Conservation (phyloP, 2,113 vertebrate genomes). For the Larimichthys crocea region DNA sequence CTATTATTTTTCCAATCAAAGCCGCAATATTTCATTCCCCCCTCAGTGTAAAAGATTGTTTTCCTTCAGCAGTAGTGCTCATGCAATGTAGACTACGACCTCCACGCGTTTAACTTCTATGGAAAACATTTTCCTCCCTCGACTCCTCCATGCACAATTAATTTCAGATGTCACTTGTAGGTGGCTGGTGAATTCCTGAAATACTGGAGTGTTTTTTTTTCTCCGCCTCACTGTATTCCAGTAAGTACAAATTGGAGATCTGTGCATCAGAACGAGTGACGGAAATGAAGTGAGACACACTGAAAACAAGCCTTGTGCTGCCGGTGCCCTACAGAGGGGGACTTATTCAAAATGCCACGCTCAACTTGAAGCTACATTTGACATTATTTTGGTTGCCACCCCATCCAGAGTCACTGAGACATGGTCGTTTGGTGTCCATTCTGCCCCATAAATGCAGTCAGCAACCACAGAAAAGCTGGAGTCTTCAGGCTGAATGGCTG, state of each 20-base stretch:
- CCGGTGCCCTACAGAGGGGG: conserved; percentile 39
- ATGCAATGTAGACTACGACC: conserved; percentile 31
- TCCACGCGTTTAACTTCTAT: conserved; percentile 47
- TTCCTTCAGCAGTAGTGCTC: conserved; percentile 56
- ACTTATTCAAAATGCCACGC: conserved; percentile 41
- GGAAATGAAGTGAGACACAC: conserved; percentile 67
- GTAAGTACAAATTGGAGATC: conserved; percentile 69
- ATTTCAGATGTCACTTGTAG: conserved; percentile 76
- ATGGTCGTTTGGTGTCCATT: background rate
- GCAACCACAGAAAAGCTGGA: background rate
- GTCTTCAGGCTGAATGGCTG: background rate
- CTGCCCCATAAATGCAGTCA: background rate
- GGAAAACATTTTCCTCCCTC: conserved; percentile 62
- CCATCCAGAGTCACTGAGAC: background rate
- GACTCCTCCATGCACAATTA: conserved; percentile 65
- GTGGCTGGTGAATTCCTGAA: conserved; percentile 66
- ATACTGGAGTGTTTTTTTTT: conserved; percentile 43
- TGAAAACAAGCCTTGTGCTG: conserved; percentile 60
- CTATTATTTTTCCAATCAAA: conserved; percentile 72
- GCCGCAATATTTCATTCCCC: conserved; percentile 69
- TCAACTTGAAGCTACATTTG: conserved; percentile 20
- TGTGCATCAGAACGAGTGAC: conserved; percentile 27
- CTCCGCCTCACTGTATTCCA: conserved; percentile 55
- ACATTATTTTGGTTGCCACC: background rate
- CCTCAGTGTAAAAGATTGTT: conserved; percentile 67